A percentile compares a stretch with the other conserved stretches of the same genome.
phyloP scores from a whole-genome alignment of 1,140 invertebrate species.

The Gryon sp. region DNA sequence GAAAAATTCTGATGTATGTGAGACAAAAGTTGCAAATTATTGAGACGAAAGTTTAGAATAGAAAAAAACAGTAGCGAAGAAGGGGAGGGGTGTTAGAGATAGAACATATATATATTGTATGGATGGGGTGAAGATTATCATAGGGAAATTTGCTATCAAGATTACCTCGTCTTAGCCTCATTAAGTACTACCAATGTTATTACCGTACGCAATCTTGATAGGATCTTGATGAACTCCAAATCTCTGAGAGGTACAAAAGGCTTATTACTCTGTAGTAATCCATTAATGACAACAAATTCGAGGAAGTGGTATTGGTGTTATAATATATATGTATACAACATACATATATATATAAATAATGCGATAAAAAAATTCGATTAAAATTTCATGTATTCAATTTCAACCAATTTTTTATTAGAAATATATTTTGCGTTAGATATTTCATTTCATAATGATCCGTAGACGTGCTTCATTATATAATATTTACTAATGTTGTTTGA shows the following conservation, averaged over 20 bases:
- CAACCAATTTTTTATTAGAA: too few relatives aligned
- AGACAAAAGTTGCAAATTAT: conserved; percentile 35
- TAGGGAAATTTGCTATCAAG: conserved; percentile 51
- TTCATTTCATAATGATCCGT: too few relatives aligned
- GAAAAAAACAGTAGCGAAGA: neutral
- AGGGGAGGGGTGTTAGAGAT: neutral
- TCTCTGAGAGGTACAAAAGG: conserved; percentile 40
- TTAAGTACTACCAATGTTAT: conserved; percentile 51
- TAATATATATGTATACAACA: too few relatives aligned
- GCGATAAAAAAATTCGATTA: too few relatives aligned
- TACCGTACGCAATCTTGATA: conserved; percentile 57
- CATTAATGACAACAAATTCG: conserved; percentile 34
- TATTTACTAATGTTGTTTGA: neutral
- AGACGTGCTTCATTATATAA: neutral
- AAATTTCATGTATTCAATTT: too few relatives aligned
- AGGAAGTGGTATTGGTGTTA: too few relatives aligned
- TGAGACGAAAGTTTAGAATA: neutral
- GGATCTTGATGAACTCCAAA: conserved; percentile 47
- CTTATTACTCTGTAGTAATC: conserved; percentile 20
- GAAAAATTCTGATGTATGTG: conserved; percentile 36
- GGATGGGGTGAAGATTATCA: conserved; percentile 11
- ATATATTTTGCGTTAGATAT: too few relatives aligned
- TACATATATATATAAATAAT: too few relatives aligned
- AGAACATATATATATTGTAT: neutral
- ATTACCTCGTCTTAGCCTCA: conserved; percentile 51